Evolutionary conservation across 1,140 invertebrate species (phyloP).

Genomic region (Aricia agestis): DNA sequence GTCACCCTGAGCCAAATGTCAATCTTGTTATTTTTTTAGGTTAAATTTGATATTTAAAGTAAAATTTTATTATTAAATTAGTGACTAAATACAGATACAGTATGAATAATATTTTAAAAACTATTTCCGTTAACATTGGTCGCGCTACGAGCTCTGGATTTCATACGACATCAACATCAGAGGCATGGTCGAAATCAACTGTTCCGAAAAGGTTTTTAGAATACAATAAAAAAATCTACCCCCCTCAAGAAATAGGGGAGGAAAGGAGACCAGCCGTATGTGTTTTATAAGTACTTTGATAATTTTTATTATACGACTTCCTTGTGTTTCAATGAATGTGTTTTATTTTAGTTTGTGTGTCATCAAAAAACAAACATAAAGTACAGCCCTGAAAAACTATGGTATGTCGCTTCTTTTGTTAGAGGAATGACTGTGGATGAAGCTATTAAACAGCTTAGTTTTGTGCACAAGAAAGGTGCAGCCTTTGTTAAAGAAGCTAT

Average conservation of each 20-base stretch:
- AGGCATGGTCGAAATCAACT: constrained; percentile 55
- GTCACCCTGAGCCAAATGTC: too few species aligned
- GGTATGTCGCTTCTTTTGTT: constrained; percentile 91
- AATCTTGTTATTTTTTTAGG: too few species aligned
- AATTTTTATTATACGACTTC: constrained; percentile 1
- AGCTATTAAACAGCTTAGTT: constrained; percentile 92
- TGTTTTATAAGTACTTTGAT: constrained; percentile 31
- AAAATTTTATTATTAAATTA: too few species aligned
- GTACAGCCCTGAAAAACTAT: constrained; percentile 94
- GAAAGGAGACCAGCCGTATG: constrained; percentile 88
- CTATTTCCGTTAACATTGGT: neutral
- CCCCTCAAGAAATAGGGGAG: constrained; percentile 86
- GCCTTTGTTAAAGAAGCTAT: constrained; percentile 86
- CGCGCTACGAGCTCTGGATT: constrained; percentile 23
- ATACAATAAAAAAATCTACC: constrained; percentile 87
- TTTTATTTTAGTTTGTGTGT: constrained; percentile 86
- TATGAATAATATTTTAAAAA: constrained; percentile 27
- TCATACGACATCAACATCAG: constrained; percentile 40
- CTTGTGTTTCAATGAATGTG: neutral
- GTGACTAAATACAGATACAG: too few species aligned
- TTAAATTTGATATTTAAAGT: too few species aligned
- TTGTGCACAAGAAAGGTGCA: constrained; percentile 90
- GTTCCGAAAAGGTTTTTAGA: constrained; percentile 75
- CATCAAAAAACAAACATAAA: constrained; percentile 90
- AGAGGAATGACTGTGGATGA: constrained; percentile 96